phyloP scores from a whole-genome alignment of 2,797 vertebrate species.

The Natrix natrix region DNA sequence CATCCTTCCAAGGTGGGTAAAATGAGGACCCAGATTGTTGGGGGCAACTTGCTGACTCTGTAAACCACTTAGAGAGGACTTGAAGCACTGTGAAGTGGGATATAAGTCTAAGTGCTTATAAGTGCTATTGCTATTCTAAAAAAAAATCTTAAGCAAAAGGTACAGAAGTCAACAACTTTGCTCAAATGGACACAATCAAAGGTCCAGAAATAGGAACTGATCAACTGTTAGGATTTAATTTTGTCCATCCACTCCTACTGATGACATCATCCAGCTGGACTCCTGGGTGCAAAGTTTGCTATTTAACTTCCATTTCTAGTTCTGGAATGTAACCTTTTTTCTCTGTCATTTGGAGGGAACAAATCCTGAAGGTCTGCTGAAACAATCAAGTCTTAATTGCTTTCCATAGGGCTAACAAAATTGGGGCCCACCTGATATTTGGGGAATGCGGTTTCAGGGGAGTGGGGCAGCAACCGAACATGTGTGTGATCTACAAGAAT shows the following conservation, averaged over 20 bases:
- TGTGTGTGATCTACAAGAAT: conserved; percentile 40
- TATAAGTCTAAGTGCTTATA: too few species aligned
- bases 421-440: not conserved
- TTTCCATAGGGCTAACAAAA: not conserved
- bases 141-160: conserved; percentile 4
- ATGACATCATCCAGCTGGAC: not conserved
- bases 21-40: too few species aligned
- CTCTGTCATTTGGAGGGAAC: not conserved
- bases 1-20: too few species aligned
- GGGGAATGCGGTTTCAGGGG: not conserved
- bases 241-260: not conserved
- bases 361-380: not conserved
- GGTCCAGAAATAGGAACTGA: not conserved
- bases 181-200: not conserved
- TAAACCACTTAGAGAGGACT: too few species aligned
- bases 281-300: not conserved
- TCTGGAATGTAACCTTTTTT: not conserved
- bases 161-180: conserved; percentile 5
- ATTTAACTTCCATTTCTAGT: not conserved
- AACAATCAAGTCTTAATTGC: not conserved
- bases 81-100: too few species aligned
- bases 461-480: not conserved
- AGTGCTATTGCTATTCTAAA: not conserved
- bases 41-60: too few species aligned
- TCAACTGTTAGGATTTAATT: not conserved